These are phyloP conservation scores for Tenebrosternarchus preto DNA, from an alignment of 2,113 vertebrate genomes.

Conservation along the genomic window DNA sequence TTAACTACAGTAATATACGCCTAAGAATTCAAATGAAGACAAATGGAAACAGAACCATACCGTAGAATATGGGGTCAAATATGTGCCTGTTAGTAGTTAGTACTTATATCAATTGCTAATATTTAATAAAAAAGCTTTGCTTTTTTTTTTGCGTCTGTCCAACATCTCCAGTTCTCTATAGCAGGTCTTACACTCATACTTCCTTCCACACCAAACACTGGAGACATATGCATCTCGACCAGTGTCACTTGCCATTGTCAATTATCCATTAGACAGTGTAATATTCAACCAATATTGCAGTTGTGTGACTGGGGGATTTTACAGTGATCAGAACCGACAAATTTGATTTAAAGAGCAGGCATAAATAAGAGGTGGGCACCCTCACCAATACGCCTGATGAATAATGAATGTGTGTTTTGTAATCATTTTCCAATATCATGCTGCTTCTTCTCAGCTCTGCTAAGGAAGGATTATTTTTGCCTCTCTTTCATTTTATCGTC, in stretches of 20 bases:
- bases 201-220: conserved; percentile 36
- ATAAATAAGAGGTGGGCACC: conserved; percentile 74
- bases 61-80: not conserved
- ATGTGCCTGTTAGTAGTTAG: not conserved
- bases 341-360: conserved; percentile 76
- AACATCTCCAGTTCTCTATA: not conserved
- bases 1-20: not conserved
- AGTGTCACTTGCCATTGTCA: conserved; percentile 71
- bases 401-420: conserved; percentile 79
- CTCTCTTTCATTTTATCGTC: conserved; percentile 24
- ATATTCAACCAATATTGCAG: conserved; percentile 75
- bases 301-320: conserved; percentile 71
- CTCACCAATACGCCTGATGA: conserved; percentile 74
- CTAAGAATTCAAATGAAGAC: not conserved
- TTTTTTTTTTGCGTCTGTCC: not conserved
- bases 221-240: conserved; percentile 62
- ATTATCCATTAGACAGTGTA: conserved; percentile 76
- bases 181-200: conserved; percentile 17
- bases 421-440: conserved; percentile 77
- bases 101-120: not conserved
- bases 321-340: conserved; percentile 79
- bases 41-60: not conserved
- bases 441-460: conserved; percentile 54
- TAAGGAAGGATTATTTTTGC: conserved; percentile 43
- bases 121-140: no score